Conservation (phyloP, 2,113 vertebrate genomes). For the Bujurquina vittata region DNA sequence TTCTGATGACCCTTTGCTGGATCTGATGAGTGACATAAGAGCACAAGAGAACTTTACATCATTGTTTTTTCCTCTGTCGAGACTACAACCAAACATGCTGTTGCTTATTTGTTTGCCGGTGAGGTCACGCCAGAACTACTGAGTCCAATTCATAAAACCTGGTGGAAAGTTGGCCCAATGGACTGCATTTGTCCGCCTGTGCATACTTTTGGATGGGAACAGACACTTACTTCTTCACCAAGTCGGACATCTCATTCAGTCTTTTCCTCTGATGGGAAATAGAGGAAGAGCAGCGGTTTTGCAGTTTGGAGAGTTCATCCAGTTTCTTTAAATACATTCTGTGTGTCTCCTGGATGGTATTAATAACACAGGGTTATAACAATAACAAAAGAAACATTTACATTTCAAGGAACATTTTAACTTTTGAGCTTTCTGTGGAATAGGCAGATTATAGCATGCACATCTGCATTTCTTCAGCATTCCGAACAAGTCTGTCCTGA, state of each 20-base stretch:
- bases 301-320: slow-evolving; percentile 90
- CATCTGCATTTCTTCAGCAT: neutral
- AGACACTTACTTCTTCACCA: slow-evolving; percentile 81
- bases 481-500: neutral
- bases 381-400: neutral
- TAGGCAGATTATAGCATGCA: neutral
- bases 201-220: neutral
- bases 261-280: slow-evolving; percentile 84
- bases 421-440: neutral
- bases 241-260: slow-evolving; percentile 82
- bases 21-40: slow-evolving; percentile 70
- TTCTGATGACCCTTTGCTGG: slow-evolving; percentile 64
- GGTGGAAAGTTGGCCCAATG: neutral
- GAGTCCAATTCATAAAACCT: neutral
- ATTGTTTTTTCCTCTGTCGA: neutral
- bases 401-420: neutral
- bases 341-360: slow-evolving; percentile 85
- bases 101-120: neutral
- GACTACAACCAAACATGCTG: neutral
- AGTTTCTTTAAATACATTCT: slow-evolving; percentile 89
- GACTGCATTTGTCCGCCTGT: neutral
- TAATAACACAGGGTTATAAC: neutral
- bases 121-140: neutral
- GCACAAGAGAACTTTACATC: neutral
- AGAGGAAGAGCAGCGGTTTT: slow-evolving; percentile 84